Percentiles rank a stretch among this genome's conserved stretches.
Evolutionary conservation across 2,888 invertebrate genomes (phyloP).

Genomic region (Pimpla rufipes): DNA sequence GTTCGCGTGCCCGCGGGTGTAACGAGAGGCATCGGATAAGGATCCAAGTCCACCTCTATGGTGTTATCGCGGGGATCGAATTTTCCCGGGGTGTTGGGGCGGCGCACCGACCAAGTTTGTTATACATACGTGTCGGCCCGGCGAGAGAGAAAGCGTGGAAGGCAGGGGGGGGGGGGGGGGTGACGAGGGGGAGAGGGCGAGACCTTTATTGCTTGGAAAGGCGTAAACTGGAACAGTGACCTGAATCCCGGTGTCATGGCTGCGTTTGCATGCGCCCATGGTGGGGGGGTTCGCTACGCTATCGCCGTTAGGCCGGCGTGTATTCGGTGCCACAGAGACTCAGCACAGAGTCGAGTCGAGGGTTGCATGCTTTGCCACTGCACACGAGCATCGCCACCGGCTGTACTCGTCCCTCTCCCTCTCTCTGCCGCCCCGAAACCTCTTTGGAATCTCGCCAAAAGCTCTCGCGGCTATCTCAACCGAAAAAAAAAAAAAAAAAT

Average conservation of each 20-base stretch:
- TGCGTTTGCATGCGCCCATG: constrained; percentile 75
- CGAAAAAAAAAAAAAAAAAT: constrained; percentile 31
- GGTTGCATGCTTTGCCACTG: constrained; percentile 36
- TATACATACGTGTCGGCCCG: constrained; percentile 46
- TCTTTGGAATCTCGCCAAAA: constrained; percentile 76
- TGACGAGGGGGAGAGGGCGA: constrained; percentile 71
- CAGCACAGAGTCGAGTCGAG: constrained; percentile 45
- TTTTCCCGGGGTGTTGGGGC: constrained; percentile 22
- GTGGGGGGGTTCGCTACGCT: constrained; percentile 68
- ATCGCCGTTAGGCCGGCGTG: constrained; percentile 72
- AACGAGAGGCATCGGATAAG: background rate
- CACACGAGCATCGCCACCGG: constrained; percentile 66
- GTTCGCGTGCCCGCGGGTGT: constrained; percentile 18
- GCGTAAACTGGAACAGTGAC: constrained; percentile 83
- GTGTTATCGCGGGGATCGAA: constrained; percentile 44
- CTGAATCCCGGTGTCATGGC: constrained; percentile 83
- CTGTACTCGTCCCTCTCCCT: constrained; percentile 64
- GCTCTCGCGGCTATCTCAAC: constrained; percentile 60
- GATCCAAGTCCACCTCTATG: constrained; percentile 10
- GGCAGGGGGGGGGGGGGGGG: no score
- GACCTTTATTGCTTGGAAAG: constrained; percentile 79
- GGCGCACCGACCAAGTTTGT: constrained; percentile 38
- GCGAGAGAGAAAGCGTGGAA: constrained; percentile 34
- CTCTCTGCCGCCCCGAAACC: no score
- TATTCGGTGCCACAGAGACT: constrained; percentile 42